Conservation (phyloP, 1,140 invertebrate genomes). For the Brachionus sp. region DNA sequence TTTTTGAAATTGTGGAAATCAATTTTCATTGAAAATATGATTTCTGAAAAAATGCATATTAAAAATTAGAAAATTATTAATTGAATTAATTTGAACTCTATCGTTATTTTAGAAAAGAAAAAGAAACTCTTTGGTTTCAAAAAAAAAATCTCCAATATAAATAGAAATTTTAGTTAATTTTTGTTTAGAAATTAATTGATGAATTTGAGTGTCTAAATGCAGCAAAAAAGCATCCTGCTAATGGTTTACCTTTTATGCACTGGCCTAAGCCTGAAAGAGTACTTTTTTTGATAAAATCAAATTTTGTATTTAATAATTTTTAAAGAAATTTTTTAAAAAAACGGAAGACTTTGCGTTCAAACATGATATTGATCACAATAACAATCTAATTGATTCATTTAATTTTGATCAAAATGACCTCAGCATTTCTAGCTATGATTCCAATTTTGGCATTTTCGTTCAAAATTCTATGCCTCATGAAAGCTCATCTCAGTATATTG, state of each 20-base stretch:
- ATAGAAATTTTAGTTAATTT: neutral
- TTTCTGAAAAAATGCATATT: neutral
- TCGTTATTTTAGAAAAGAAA: too few species aligned
- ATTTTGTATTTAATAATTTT: slow-evolving; percentile 18
- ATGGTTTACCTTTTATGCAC: slow-evolving; percentile 74
- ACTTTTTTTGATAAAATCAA: slow-evolving; percentile 34
- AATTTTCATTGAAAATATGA: too few species aligned
- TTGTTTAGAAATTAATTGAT: slow-evolving; percentile 68
- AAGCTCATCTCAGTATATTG: neutral
- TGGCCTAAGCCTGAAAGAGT: slow-evolving; percentile 62
- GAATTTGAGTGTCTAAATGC: slow-evolving; percentile 66
- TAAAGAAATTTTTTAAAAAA: slow-evolving; percentile 11
- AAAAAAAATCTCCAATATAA: neutral
- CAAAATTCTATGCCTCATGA: neutral
- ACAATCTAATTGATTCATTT: neutral
- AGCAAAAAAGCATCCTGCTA: slow-evolving; percentile 71
- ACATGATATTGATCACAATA: slow-evolving; percentile 33
- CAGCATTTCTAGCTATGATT: neutral
- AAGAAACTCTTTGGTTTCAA: neutral
- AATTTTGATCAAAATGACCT: neutral
- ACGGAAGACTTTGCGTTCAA: slow-evolving; percentile 28
- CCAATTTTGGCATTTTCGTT: neutral
- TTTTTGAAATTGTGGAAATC: too few species aligned
- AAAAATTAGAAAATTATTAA: too few species aligned
- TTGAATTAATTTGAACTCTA: too few species aligned